A percentile compares a stretch with the other conserved stretches of the same genome.
Evolutionary conservation across 2,888 invertebrate genomes (phyloP).

Genomic region (Habroteleia sp.): DNA sequence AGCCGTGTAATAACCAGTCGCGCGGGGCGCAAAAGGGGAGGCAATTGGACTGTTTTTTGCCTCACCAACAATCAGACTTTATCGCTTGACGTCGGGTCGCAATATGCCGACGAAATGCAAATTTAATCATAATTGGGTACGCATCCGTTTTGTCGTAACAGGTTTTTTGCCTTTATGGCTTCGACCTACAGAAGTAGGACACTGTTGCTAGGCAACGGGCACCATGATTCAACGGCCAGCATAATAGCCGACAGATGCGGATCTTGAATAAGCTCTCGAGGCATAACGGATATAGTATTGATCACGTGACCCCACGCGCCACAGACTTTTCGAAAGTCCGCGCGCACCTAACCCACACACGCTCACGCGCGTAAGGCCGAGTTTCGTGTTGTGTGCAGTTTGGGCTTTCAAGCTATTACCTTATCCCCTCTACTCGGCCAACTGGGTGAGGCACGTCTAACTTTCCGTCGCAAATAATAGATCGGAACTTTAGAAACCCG

Average conservation of each 20-base stretch:
- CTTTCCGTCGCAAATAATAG: slow-evolving; percentile 52
- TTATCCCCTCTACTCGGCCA: slow-evolving; percentile 38
- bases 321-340: slow-evolving; percentile 50
- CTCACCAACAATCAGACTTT: not conserved
- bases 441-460: slow-evolving; percentile 37
- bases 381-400: slow-evolving; percentile 36
- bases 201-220: slow-evolving; percentile 59
- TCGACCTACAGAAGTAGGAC: slow-evolving; percentile 52
- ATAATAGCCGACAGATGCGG: slow-evolving; percentile 49
- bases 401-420: slow-evolving; percentile 58
- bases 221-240: slow-evolving; percentile 56
- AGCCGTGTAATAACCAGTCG: not conserved
- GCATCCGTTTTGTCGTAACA: slow-evolving; percentile 49
- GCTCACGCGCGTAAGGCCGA: slow-evolving; percentile 1
- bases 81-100: slow-evolving; percentile 21
- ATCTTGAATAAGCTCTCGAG: slow-evolving; percentile 53
- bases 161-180: slow-evolving; percentile 61
- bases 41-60: slow-evolving; percentile 24
- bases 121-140: slow-evolving; percentile 37
- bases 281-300: slow-evolving; percentile 55
- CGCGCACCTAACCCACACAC: slow-evolving; percentile 21
- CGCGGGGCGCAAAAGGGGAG: slow-evolving; percentile 19
- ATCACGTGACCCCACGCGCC: slow-evolving; percentile 54
- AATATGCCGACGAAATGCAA: slow-evolving; percentile 28
- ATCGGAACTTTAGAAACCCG: slow-evolving; percentile 48